These are phyloP conservation scores for Magallana nippona DNA, from an alignment of 2,888 invertebrate genomes.

Conservation along the genomic window DNA sequence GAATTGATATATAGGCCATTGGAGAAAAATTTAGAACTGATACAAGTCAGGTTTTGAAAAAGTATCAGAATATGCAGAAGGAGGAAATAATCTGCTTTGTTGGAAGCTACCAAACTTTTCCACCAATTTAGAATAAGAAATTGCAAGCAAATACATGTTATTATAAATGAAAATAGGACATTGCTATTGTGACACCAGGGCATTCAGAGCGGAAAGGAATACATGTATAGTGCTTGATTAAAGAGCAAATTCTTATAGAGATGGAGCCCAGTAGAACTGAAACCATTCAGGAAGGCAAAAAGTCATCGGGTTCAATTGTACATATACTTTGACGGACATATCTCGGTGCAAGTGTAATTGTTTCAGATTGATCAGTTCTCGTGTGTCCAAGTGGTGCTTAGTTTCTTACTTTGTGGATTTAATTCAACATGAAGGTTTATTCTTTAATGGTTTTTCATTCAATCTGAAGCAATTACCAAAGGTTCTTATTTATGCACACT, in stretches of 20 bases:
- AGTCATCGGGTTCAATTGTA: not conserved
- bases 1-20: no score
- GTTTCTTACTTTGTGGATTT: not conserved
- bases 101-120: no score
- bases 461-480: slow-evolving; percentile 27
- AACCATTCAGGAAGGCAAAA: not conserved
- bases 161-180: not conserved
- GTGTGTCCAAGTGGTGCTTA: not conserved
- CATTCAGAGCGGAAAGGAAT: no score
- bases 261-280: not conserved
- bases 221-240: not conserved
- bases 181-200: not conserved
- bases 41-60: no score
- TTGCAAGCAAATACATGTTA: not conserved
- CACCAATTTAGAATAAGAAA: not conserved
- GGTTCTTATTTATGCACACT: not conserved
- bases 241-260: not conserved
- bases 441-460: not conserved
- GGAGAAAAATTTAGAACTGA: no score
- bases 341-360: slow-evolving; percentile 28
- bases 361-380: slow-evolving; percentile 6
- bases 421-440: not conserved
- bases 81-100: no score
- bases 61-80: no score
- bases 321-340: not conserved